These are phyloP conservation scores for Synodontis membranacea DNA, from an alignment of 2,113 vertebrate species.

Conservation along the genomic window DNA sequence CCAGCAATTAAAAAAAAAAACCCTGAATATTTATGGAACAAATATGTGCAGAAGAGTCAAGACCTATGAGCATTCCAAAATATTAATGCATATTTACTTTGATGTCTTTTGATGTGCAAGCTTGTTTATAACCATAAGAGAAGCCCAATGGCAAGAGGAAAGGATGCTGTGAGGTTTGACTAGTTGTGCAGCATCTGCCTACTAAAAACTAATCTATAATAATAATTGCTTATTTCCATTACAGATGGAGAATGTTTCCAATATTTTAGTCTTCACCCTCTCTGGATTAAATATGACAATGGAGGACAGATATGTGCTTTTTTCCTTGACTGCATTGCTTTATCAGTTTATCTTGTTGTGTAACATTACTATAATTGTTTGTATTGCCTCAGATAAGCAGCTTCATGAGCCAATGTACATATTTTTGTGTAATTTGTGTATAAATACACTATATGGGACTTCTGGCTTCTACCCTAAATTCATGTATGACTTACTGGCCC, in stretches of 20 bases:
- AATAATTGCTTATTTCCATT: not conserved
- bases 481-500: constrained; percentile 45
- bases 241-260: constrained; percentile 44
- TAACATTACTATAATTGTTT: constrained; percentile 39
- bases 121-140: not conserved
- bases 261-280: constrained; percentile 39
- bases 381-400: constrained; percentile 27
- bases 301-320: constrained; percentile 38
- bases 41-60: not conserved
- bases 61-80: not conserved
- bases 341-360: constrained; percentile 42
- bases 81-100: not conserved
- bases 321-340: constrained; percentile 33
- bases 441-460: constrained; percentile 64
- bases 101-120: not conserved
- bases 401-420: constrained; percentile 60
- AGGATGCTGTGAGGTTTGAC: not conserved
- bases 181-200: not conserved
- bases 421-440: constrained; percentile 62
- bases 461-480: constrained; percentile 56
- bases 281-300: constrained; percentile 50
- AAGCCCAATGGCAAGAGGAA: not conserved
- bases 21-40: not conserved
- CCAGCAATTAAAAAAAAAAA: not conserved
- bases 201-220: not conserved